A percentile compares a stretch with the other conserved stretches of the same genome.
Conservation (phyloP, 1,140 invertebrate genomes). For the Drosophila asahinai region DNA sequence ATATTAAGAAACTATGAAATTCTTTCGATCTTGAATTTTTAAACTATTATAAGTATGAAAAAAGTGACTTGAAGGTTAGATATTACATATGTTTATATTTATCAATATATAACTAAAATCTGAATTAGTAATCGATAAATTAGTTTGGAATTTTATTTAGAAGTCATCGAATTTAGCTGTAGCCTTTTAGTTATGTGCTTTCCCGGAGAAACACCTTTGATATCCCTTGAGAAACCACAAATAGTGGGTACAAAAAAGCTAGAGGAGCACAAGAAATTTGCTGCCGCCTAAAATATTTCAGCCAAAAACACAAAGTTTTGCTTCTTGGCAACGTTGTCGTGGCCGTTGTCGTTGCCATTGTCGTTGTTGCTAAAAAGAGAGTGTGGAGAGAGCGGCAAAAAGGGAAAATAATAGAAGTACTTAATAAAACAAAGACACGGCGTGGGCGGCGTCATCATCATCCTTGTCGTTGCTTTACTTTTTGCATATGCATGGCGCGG, state of each 20-base stretch:
- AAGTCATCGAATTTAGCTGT: too few species aligned
- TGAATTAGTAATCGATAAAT: too few species aligned
- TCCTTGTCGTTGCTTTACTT: conserved; percentile 30
- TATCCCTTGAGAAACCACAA: neutral
- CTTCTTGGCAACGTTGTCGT: conserved; percentile 53
- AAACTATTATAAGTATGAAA: too few species aligned
- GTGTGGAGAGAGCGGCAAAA: conserved; percentile 21
- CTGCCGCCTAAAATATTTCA: conserved; percentile 65
- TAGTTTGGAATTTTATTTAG: too few species aligned
- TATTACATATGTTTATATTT: too few species aligned
- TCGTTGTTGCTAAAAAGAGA: conserved; percentile 4
- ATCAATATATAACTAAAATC: too few species aligned
- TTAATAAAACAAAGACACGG: conserved; percentile 77
- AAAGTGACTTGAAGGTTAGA: too few species aligned
- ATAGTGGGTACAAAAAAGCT: conserved; percentile 16
- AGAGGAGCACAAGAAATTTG: conserved; percentile 31
- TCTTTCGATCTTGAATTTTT: too few species aligned
- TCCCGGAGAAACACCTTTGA: neutral
- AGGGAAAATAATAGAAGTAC: conserved; percentile 68
- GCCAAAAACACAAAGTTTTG: conserved; percentile 59
- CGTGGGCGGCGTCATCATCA: conserved; percentile 53
- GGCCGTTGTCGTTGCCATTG: conserved; percentile 27
- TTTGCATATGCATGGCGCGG: conserved; percentile 50
- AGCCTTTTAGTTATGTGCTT: too few species aligned
- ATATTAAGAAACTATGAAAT: too few species aligned